Percentiles rank a stretch among this genome's conserved stretches.
Evolutionary conservation across 1,140 invertebrate genomes (phyloP).

Genomic region (Euschistus heros): DNA sequence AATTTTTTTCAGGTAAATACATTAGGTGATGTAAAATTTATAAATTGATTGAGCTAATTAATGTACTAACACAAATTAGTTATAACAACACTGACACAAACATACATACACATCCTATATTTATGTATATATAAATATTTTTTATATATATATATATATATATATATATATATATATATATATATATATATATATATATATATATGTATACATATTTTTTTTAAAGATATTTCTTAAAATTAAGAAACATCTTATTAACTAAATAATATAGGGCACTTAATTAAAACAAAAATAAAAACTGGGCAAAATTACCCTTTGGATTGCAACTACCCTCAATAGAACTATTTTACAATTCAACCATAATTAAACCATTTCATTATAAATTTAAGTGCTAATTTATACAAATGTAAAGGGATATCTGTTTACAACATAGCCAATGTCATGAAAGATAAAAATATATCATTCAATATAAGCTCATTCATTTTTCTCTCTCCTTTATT

Average conservation of each 20-base stretch:
- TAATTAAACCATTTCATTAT: conserved; percentile 7
- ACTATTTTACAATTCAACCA: conserved; percentile 14
- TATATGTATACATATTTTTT: conserved; percentile 8
- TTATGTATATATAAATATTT: too few relatives aligned
- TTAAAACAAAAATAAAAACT: conserved; percentile 14
- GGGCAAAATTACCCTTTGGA: conserved; percentile 2
- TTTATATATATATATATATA: conserved; percentile 5
- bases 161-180: conserved; percentile 1
- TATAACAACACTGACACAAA: too few relatives aligned
- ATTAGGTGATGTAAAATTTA: too few relatives aligned
- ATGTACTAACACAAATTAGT: too few relatives aligned
- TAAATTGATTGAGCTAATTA: too few relatives aligned
- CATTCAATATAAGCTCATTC: not conserved
- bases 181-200: too few relatives aligned
- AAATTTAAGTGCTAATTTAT: conserved; percentile 3
- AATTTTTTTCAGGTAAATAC: too few relatives aligned
- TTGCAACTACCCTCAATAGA: conserved; percentile 23
- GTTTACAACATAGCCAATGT: not conserved
- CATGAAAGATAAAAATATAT: not conserved
- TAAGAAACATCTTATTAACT: conserved; percentile 21
- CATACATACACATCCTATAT: too few relatives aligned
- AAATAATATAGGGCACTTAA: conserved; percentile 1
- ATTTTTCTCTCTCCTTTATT: conserved; percentile 3
- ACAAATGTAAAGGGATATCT: not conserved
- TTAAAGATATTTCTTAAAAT: conserved; percentile 23